Evolutionary conservation across 2,888 invertebrate species (phyloP).

Genomic region (Eristalinus sepulchralis): DNA sequence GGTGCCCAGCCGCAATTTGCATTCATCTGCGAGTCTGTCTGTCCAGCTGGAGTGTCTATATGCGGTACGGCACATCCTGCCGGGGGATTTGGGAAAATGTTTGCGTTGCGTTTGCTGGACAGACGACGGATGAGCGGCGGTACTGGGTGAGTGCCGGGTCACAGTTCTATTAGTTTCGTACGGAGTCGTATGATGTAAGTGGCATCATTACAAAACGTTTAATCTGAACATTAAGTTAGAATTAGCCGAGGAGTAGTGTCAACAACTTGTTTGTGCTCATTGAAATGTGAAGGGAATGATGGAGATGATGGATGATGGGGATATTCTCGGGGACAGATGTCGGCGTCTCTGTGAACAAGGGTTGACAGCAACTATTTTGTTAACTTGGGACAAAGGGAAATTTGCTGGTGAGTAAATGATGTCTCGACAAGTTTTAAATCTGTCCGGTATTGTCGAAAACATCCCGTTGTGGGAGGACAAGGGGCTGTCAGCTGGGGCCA

Average conservation of each 20-base stretch:
- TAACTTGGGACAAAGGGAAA: background rate
- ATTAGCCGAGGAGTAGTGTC: constrained; percentile 5
- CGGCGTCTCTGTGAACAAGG: background rate
- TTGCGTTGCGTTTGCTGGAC: background rate
- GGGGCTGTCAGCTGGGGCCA: background rate
- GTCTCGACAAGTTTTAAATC: background rate
- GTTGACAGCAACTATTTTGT: background rate
- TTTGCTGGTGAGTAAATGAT: background rate
- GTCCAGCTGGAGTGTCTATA: background rate
- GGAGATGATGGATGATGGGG: background rate
- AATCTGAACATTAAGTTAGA: constrained; percentile 30
- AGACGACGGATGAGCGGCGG: background rate
- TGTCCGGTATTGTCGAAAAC: background rate
- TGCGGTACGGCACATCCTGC: background rate
- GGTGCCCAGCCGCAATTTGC: constrained; percentile 41
- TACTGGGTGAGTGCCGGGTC: background rate
- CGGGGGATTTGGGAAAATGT: background rate
- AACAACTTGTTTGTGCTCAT: background rate
- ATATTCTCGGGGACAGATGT: background rate
- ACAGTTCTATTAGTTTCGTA: background rate
- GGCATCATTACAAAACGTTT: constrained; percentile 45
- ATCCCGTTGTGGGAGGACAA: background rate
- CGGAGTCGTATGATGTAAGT: constrained; percentile 15
- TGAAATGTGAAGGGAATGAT: background rate
- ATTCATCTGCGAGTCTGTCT: constrained; percentile 26